Conservation (phyloP, 2,113 vertebrate genomes). For the Cyprinodon variegatus region DNA sequence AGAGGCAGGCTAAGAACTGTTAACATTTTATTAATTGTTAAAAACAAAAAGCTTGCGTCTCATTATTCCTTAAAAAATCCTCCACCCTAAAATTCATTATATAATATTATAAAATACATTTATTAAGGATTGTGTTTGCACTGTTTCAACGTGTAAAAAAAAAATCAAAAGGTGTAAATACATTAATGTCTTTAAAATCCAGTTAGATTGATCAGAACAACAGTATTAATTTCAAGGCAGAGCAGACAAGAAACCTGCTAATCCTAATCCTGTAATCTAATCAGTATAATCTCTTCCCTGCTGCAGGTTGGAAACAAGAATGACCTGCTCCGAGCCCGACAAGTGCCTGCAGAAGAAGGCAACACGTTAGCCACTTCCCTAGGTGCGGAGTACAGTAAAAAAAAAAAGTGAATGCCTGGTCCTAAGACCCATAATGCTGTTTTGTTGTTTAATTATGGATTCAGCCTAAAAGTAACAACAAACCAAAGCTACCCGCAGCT, state of each 20-base stretch:
- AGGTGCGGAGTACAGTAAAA: slow-evolving; percentile 54
- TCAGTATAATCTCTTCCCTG: slow-evolving; percentile 54
- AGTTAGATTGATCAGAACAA: neutral
- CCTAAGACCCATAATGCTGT: no score
- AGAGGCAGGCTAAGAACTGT: no score
- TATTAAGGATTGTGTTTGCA: neutral
- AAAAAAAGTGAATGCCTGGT: no score
- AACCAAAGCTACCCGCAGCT: no score
- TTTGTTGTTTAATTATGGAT: no score
- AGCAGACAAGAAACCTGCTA: slow-evolving; percentile 3
- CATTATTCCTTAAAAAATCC: no score
- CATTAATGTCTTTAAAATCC: neutral
- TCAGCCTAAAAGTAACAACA: no score
- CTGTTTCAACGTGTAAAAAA: neutral
- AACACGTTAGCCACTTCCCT: slow-evolving; percentile 85
- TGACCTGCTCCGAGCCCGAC: slow-evolving; percentile 88
- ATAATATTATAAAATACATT: neutral
- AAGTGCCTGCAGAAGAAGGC: slow-evolving; percentile 86
- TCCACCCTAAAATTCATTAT: no score
- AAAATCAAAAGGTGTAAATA: no score
- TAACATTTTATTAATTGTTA: no score
- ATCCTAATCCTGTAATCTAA: slow-evolving; percentile 44
- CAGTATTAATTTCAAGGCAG: neutral
- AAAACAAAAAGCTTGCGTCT: no score
- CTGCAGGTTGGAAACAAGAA: slow-evolving; percentile 89